A percentile compares a stretch with the other conserved stretches of the same genome.
phyloP scores from a whole-genome alignment of 2,797 vertebrate genomes.

The Hirundo rustica region DNA sequence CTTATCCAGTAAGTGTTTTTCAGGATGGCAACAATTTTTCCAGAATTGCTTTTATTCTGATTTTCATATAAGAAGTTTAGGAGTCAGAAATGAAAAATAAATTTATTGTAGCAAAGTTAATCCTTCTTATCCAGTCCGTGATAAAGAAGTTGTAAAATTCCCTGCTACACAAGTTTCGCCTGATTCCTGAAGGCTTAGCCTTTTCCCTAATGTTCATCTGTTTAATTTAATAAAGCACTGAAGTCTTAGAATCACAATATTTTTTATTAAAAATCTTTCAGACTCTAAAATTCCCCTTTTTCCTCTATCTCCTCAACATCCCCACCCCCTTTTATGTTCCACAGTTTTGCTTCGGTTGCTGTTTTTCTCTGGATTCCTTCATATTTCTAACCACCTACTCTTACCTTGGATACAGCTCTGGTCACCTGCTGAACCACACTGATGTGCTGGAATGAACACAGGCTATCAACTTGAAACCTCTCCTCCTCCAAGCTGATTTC shows the following conservation, averaged over 20 bases:
- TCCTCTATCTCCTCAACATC: background rate
- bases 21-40: background rate
- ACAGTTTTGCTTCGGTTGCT: background rate
- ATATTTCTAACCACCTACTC: background rate
- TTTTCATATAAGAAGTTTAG: background rate
- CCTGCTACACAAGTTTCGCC: background rate
- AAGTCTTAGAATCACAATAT: background rate
- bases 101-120: background rate
- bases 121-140: background rate
- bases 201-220: background rate
- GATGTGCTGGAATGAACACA: background rate
- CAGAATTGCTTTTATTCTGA: background rate
- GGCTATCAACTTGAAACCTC: background rate
- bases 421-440: background rate
- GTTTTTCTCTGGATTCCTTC: background rate
- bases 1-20: background rate
- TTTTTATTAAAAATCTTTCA: background rate
- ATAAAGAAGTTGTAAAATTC: background rate
- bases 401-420: background rate
- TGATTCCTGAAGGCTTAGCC: background rate
- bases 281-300: background rate
- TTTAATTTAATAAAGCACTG: background rate
- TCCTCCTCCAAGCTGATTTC: constrained; percentile 10
- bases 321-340: rapidly evolving
- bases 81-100: background rate